Percentiles rank a stretch among this genome's conserved stretches.
phyloP scores from a whole-genome alignment of 1,140 invertebrate species.

The Cotesia chilonis region DNA sequence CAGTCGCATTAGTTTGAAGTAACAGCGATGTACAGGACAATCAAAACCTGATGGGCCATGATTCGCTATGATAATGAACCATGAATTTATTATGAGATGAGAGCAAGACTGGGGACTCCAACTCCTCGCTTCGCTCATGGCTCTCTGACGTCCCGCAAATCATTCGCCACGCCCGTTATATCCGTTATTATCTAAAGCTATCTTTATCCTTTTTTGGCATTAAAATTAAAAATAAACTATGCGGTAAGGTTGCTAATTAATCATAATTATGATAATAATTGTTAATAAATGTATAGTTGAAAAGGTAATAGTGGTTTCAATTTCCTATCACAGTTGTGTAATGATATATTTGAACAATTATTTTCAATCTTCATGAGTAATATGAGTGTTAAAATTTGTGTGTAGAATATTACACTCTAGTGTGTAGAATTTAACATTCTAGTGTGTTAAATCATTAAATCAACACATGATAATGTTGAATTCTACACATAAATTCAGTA shows the following conservation, averaged over 20 bases:
- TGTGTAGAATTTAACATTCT: too few species aligned
- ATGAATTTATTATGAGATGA: conserved; percentile 64
- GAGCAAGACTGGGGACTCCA: conserved; percentile 61
- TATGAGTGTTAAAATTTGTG: too few species aligned
- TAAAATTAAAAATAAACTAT: background rate
- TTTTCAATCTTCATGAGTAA: too few species aligned
- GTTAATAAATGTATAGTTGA: too few species aligned
- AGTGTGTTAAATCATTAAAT: too few species aligned
- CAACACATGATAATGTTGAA: too few species aligned
- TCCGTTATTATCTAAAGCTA: background rate
- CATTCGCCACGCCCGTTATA: conserved; percentile 3
- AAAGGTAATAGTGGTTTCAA: too few species aligned
- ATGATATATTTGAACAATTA: too few species aligned
- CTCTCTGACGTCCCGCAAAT: conserved; percentile 33
- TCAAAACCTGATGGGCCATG: conserved; percentile 67
- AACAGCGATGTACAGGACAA: conserved; percentile 63
- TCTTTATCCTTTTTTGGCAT: background rate
- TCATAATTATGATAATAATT: too few species aligned
- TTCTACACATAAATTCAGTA: too few species aligned
- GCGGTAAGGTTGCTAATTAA: background rate
- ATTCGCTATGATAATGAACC: conserved; percentile 68
- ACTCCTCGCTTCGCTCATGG: conserved; percentile 58
- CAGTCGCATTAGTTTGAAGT: conserved; percentile 66
- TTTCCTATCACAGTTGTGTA: too few species aligned
- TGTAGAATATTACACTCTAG: too few species aligned